A percentile compares a stretch with the other conserved stretches of the same genome.
phyloP scores from a whole-genome alignment of 1,140 invertebrate genomes.

The Diabrotica undecimpunctata region DNA sequence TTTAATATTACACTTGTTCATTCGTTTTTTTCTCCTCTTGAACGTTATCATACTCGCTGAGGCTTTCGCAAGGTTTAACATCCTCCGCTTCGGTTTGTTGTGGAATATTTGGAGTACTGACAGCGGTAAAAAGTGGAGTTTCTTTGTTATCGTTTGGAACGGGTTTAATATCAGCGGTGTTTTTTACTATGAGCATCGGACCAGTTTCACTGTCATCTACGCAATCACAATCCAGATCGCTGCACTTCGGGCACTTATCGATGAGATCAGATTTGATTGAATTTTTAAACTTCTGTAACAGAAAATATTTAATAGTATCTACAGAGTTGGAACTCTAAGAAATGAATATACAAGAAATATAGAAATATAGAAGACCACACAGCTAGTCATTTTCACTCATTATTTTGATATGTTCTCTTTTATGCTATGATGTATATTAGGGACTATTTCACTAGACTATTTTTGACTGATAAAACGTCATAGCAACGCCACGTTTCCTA shows the following conservation, averaged over 20 bases:
- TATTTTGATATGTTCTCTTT: not conserved
- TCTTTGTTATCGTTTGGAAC: slow-evolving; percentile 16
- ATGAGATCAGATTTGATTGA: slow-evolving; percentile 41
- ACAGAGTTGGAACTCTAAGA: not conserved
- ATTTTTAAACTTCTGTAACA: slow-evolving; percentile 39
- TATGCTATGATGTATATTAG: not conserved
- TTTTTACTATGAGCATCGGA: slow-evolving; percentile 37
- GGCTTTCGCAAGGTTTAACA: slow-evolving; percentile 18
- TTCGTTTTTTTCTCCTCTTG: slow-evolving; percentile 9
- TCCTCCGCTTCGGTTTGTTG: not conserved
- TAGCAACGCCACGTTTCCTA: too few species aligned
- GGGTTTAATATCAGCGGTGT: slow-evolving; percentile 24
- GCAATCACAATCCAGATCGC: slow-evolving; percentile 39
- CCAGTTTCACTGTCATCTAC: slow-evolving; percentile 30
- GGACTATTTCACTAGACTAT: too few species aligned
- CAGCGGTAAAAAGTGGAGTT: slow-evolving; percentile 5
- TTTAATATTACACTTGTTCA: too few species aligned
- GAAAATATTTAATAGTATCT: slow-evolving; percentile 1
- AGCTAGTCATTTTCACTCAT: not conserved
- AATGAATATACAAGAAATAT: not conserved
- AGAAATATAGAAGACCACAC: not conserved
- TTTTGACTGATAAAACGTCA: too few species aligned
- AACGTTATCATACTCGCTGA: slow-evolving; percentile 30
- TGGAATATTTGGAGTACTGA: slow-evolving; percentile 1
- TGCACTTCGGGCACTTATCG: slow-evolving; percentile 38